Base-by-base conservation (phyloP, 2,888 invertebrate species). In the Caenorhabditis sulstoni region DNA sequence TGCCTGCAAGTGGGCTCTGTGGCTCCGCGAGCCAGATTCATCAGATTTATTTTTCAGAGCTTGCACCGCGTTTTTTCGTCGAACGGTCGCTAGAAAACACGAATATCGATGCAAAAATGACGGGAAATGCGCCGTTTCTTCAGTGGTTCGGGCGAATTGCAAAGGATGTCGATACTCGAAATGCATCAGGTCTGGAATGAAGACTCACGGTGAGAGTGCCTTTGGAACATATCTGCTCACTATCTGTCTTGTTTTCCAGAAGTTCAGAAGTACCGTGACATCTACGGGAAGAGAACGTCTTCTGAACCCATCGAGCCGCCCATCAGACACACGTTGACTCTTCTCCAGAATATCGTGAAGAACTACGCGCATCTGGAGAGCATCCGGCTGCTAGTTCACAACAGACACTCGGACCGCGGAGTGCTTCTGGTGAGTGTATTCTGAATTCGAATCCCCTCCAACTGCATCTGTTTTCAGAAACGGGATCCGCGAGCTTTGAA, bases 31-130 rank as follows among this genome's bases (percentile, higher is more conserved):
- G 29, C 2, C 4, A n/a, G 29, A 52, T 52, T 52, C 29, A 35
- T n/a, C 37, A 9, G 35, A 18, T 35, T n/a, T 22, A 23, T 8
- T 16, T 55, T 65, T 61, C 65, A 81, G 86, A 39, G 86, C 85
- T 0, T 88, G 88, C 75, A 88, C 88, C 9, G 87, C 88, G 3
- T 88, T 88, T 52, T 88, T 88, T 58, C 81, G 88, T 1, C 66
- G 88, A 11, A 83, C 86, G 0, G 83, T 88, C 0, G 87, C 83
- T 16, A 81, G 86, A 50, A 81, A 82, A n/a, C 88, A 88, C 41
- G 55, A 37, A 3, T 88, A 88, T 70, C 35, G 52, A 12, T 88
- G 88, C 62, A 62, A 87, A 9, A 77, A 77, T 22, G 78, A 68
- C 16, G 82, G 83, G 29, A 50, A 73, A 0, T 88, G 88, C 52